Evolutionary conservation across 2,113 vertebrate genomes (phyloP).

Genomic region (Eptesicus fuscus): DNA sequence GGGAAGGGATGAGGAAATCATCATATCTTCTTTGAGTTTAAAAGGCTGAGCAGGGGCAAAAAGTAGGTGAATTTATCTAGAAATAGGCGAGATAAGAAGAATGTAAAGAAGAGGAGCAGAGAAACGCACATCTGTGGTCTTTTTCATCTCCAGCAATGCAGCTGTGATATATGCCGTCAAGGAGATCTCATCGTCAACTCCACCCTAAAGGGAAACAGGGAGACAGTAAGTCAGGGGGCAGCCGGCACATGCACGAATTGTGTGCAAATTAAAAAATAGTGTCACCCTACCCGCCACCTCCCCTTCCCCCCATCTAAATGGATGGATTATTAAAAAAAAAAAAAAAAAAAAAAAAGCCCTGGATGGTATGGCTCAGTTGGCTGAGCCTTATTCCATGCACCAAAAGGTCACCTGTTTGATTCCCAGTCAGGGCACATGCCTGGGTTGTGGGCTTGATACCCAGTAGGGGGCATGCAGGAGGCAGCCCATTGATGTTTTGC

Average conservation of each 20-base stretch:
- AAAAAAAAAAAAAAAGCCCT: too few relatives aligned
- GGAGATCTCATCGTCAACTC: slow-evolving; percentile 87
- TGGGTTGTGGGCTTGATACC: too few relatives aligned
- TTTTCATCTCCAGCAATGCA: slow-evolving; percentile 86
- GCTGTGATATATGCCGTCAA: slow-evolving; percentile 87
- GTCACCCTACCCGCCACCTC: too few relatives aligned
- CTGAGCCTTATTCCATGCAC: too few relatives aligned
- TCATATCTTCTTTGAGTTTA: neutral
- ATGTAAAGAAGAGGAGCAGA: neutral
- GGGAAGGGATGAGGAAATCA: neutral
- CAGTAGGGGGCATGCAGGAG: too few relatives aligned
- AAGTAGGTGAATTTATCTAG: neutral
- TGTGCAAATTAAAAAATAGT: neutral
- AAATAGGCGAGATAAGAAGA: too few relatives aligned
- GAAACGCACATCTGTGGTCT: neutral
- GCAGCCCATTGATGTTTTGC: too few relatives aligned
- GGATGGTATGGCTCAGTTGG: too few relatives aligned
- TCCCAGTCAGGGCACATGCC: too few relatives aligned
- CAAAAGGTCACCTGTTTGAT: too few relatives aligned
- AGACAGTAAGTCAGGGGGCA: neutral
- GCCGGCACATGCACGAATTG: neutral
- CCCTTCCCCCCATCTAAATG: neutral
- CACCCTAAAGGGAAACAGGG: slow-evolving; percentile 78
- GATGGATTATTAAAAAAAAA: neutral
- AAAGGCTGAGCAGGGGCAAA: neutral